phyloP scores from a whole-genome alignment of 2,113 vertebrate genomes.

The Nerophis ophidion region DNA sequence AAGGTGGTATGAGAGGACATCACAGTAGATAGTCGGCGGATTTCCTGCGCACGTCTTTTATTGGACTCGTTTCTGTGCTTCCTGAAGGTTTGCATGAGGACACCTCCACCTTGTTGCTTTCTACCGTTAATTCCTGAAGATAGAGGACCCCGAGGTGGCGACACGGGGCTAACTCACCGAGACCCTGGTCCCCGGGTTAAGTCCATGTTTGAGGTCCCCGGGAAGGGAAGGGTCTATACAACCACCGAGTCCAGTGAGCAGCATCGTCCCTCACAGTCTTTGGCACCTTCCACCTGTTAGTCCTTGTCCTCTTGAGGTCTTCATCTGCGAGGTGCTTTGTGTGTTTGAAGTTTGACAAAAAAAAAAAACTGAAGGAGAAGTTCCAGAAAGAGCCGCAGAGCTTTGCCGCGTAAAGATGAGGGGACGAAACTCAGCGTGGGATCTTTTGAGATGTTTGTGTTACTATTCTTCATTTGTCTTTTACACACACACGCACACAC shows the following conservation, averaged over 20 bases:
- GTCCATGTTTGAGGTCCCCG: not conserved
- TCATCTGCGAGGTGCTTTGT: conserved; percentile 3
- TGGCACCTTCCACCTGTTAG: conserved; percentile 2
- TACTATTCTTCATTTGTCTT: too few relatives aligned
- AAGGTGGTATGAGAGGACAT: conserved; percentile 64
- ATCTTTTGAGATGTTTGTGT: not conserved
- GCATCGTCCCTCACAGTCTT: not conserved
- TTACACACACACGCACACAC: too few relatives aligned
- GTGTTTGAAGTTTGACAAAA: not conserved
- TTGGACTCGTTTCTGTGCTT: not conserved
- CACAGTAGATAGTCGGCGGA: conserved; percentile 73
- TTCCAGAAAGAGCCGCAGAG: not conserved
- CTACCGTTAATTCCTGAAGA: not conserved
- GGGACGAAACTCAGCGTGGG: not conserved
- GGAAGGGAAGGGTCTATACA: too few relatives aligned
- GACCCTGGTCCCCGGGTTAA: not conserved
- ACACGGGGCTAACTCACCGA: not conserved
- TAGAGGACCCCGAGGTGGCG: not conserved
- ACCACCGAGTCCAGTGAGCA: not conserved
- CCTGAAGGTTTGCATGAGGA: conserved; percentile 41
- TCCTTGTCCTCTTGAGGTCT: not conserved
- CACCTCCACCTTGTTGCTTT: not conserved
- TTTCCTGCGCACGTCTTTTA: conserved; percentile 41
- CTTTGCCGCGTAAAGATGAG: not conserved
- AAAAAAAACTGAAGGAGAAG: not conserved